A percentile compares a stretch with the other conserved stretches of the same genome.
phyloP scores from a whole-genome alignment of 2,797 vertebrate genomes.

The Chaenodraco wilsoni region DNA sequence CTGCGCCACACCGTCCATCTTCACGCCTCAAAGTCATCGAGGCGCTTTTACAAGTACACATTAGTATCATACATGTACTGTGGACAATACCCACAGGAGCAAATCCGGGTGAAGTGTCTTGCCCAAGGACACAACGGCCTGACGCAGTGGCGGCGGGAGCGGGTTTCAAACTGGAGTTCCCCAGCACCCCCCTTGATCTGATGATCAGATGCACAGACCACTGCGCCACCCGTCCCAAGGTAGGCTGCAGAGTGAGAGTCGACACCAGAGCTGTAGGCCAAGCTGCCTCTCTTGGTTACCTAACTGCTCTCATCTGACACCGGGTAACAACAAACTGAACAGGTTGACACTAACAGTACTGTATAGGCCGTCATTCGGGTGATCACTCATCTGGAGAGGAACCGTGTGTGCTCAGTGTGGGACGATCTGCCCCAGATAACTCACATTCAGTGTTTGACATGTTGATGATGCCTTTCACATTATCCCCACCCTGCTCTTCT shows the following conservation, averaged over 20 bases:
- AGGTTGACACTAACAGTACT: slow-evolving; percentile 8
- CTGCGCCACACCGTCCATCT: too few relatives aligned
- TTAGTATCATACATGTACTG: too few relatives aligned
- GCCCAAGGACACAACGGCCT: too few relatives aligned
- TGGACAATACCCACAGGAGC: too few relatives aligned
- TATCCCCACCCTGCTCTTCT: background rate
- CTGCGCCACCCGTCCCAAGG: background rate
- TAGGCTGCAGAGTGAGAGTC: slow-evolving; percentile 23
- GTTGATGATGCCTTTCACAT: slow-evolving; percentile 36
- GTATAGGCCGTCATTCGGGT: slow-evolving; percentile 17
- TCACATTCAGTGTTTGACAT: slow-evolving; percentile 25
- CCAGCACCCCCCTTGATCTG: too few relatives aligned
- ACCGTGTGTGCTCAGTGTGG: slow-evolving; percentile 22
- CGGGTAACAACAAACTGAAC: slow-evolving; percentile 25
- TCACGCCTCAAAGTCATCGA: too few relatives aligned
- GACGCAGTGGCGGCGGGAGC: too few relatives aligned
- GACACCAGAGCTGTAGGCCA: slow-evolving; percentile 9
- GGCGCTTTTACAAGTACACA: too few relatives aligned
- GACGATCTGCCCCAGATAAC: slow-evolving; percentile 14
- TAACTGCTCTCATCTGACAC: slow-evolving; percentile 33
- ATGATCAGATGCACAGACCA: too few relatives aligned
- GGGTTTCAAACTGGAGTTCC: too few relatives aligned
- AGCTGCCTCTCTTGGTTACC: slow-evolving; percentile 21
- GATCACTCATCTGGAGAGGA: slow-evolving; percentile 28
- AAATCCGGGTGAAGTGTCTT: too few relatives aligned